Conservation (phyloP, 2,797 vertebrate species). For the Sebastes oblongus region DNA sequence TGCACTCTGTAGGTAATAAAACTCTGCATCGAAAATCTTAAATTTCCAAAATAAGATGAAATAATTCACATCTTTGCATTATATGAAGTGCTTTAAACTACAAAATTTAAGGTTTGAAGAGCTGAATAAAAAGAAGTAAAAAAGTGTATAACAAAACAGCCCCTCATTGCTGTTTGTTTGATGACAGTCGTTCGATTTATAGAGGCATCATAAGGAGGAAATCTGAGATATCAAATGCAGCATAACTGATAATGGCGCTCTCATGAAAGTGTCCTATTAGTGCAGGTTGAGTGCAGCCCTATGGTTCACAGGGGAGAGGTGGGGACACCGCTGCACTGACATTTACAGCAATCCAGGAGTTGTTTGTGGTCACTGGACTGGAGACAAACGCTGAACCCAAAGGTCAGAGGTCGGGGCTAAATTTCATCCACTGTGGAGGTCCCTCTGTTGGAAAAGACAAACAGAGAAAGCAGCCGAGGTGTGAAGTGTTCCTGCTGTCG, state of each 20-base stretch:
- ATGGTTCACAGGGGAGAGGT: conserved; percentile 73
- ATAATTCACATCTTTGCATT: background rate
- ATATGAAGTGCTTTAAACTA: background rate
- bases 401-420: conserved; percentile 75
- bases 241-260: conserved; percentile 60
- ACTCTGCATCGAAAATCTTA: background rate
- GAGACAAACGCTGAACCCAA: conserved; percentile 78
- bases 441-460: conserved; percentile 83
- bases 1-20: background rate
- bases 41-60: background rate
- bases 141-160: background rate
- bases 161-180: background rate
- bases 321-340: conserved; percentile 71
- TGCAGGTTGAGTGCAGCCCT: conserved; percentile 74
- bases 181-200: conserved; percentile 13
- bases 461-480: conserved; percentile 74
- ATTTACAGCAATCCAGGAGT: conserved; percentile 82
- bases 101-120: background rate
- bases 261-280: conserved; percentile 76
- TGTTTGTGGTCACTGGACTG: conserved; percentile 83
- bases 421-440: conserved; percentile 77
- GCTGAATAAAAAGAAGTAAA: background rate
- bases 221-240: conserved; percentile 61
- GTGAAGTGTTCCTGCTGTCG: conserved; percentile 62
- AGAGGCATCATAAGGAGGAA: conserved; percentile 32